A percentile compares a stretch with the other conserved stretches of the same genome.
These are phyloP conservation scores for Zenarchopterus dispar DNA, from an alignment of 2,797 vertebrate species.

Conservation along the genomic window DNA sequence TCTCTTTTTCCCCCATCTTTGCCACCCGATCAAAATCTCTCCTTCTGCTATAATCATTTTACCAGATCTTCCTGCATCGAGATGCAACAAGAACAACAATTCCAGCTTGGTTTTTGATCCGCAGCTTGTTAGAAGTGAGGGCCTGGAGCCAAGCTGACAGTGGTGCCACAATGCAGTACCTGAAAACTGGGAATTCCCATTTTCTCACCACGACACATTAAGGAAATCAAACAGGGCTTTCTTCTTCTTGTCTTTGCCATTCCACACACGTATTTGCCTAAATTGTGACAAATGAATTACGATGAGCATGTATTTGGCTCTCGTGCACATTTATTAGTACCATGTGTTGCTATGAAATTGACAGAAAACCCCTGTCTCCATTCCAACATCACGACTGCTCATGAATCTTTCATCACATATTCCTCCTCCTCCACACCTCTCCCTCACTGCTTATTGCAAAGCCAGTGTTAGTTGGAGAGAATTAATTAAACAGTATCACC, in stretches of 20 bases:
- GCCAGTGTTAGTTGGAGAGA: slow-evolving; percentile 59
- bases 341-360: slow-evolving; percentile 48
- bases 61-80: slow-evolving; percentile 52
- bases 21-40: slow-evolving; percentile 15
- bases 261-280: background rate
- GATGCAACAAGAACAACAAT: slow-evolving; percentile 41
- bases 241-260: background rate
- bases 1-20: slow-evolving; percentile 20
- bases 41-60: slow-evolving; percentile 17
- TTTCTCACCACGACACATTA: slow-evolving; percentile 11
- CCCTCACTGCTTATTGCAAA: slow-evolving; percentile 33
- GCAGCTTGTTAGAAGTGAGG: slow-evolving; percentile 48
- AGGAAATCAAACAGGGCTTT: background rate
- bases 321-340: slow-evolving; percentile 41
- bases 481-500: slow-evolving; percentile 71
- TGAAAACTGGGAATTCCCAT: slow-evolving; percentile 36
- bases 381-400: slow-evolving; percentile 56
- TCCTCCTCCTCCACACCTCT: slow-evolving; percentile 19
- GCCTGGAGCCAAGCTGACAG: slow-evolving; percentile 40
- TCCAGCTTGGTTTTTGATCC: slow-evolving; percentile 39
- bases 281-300: background rate
- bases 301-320: slow-evolving; percentile 17
- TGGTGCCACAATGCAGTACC: no score
- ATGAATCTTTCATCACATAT: slow-evolving; percentile 71
- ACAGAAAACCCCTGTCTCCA: slow-evolving; percentile 48